Evolutionary conservation across 2,113 vertebrate genomes (phyloP), one percentile per base, ranked within the genome.

Genomic region (Misgurnus anguillicaudatus): DNA sequence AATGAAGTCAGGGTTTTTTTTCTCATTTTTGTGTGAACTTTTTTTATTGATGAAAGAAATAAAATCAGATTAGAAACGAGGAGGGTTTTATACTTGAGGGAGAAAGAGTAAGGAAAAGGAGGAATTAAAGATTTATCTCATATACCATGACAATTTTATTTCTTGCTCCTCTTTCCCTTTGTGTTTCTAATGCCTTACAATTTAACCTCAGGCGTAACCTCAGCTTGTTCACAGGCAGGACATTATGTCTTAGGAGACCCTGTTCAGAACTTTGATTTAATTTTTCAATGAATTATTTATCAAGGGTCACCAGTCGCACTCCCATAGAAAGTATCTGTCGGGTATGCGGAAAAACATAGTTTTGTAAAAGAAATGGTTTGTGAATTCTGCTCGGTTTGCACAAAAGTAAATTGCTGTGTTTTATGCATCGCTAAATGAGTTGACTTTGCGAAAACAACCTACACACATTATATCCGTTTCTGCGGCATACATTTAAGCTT

Each of bases 311-410:
- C 17, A 65, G 8, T 4, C 16, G 4, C 38, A 41, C n/a, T 41
- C 16, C 39, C 45, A 19, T 31, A 4, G 36, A 55, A 7, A n/a
- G 31, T 39, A 31, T 39, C 31, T 14, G 42, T 39, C 9, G 3
- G 48, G 48, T 14, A 17, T 11, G 24, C 5, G 47, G 16, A 6
- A 70, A 53, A 17, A 16, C 19, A 9, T 68, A 48, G 21, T 51
- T 68, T 17, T 24, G 7, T 36, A 11, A 55, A 11, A 55, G 9
- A 11, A 8, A 55, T 7, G 6, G 13, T 9, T 38, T 70, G 31
- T 53, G n/a, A 9, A 55, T 53, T 70, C 16, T 55, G 48, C 68
- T 38, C 48, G n/a, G 68, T 39, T 55, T 70, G 48, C 67, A 16
- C 16, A 70, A 70, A 24, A 38, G 48, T 70, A 55, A 55, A 38